Percentiles rank a stretch among this genome's conserved stretches.
These are phyloP conservation scores for Gnathonemus longibarbis DNA, from an alignment of 2,113 vertebrate genomes.

Conservation along the genomic window DNA sequence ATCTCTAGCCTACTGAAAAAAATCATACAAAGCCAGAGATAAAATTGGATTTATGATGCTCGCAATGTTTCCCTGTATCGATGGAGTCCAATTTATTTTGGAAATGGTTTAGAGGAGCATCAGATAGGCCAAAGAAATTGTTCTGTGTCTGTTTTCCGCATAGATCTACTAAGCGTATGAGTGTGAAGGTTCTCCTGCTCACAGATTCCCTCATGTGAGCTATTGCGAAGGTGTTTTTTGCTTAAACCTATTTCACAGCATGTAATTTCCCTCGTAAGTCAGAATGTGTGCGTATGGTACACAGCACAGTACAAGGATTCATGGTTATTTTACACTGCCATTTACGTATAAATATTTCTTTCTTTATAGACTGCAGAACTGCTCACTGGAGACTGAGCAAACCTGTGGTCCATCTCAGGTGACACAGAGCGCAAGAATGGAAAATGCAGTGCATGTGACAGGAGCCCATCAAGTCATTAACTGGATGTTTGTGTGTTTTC, in stretches of 20 bases:
- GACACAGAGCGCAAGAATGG: neutral
- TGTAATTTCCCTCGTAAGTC: neutral
- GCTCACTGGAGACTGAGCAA: neutral
- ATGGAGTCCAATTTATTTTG: constrained; percentile 38
- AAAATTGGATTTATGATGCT: constrained; percentile 45
- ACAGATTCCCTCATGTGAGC: neutral
- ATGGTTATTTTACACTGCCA: neutral
- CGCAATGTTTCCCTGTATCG: constrained; percentile 33
- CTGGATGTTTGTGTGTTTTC: neutral
- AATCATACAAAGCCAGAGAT: constrained; percentile 33
- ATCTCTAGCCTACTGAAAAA: constrained; percentile 40
- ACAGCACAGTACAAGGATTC: neutral
- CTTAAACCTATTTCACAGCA: neutral
- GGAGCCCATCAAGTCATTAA: neutral
- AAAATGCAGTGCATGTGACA: neutral
- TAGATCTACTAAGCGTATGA: constrained; percentile 16
- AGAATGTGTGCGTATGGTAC: neutral
- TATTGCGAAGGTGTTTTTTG: neutral
- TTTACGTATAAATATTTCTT: neutral
- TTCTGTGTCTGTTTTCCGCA: constrained; percentile 21
- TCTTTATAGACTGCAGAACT: neutral
- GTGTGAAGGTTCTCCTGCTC: constrained; percentile 9
- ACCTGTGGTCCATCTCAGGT: neutral
- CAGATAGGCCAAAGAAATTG: constrained; percentile 20
- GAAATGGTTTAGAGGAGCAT: constrained; percentile 35